Conservation (phyloP, 2,888 invertebrate species). For the Drosophila fungiperda region DNA sequence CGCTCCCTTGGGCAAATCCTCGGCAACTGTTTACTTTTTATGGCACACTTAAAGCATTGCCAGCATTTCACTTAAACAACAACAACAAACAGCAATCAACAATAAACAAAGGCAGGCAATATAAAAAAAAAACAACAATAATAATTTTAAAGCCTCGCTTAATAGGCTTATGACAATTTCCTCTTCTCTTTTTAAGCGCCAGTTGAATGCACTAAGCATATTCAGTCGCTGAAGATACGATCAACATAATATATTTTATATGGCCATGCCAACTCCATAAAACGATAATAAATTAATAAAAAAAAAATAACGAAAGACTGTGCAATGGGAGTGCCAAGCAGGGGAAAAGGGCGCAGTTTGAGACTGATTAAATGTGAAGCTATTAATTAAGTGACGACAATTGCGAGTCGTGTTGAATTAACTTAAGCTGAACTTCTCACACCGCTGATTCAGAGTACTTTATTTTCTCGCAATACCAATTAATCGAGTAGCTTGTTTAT, state of each 20-base stretch:
- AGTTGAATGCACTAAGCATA: slow-evolving; percentile 71
- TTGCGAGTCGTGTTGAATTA: slow-evolving; percentile 48
- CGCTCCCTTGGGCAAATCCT: slow-evolving; percentile 36
- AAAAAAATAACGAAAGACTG: neutral
- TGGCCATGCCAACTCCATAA: slow-evolving; percentile 66
- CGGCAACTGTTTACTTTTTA: slow-evolving; percentile 66
- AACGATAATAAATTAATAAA: slow-evolving; percentile 47
- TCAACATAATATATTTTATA: slow-evolving; percentile 60
- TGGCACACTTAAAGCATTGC: slow-evolving; percentile 56
- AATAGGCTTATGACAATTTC: slow-evolving; percentile 79
- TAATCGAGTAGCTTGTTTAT: slow-evolving; percentile 53
- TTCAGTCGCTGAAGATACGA: slow-evolving; percentile 42
- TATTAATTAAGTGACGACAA: slow-evolving; percentile 70
- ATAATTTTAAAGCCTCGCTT: slow-evolving; percentile 56
- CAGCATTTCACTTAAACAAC: slow-evolving; percentile 45
- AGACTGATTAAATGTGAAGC: slow-evolving; percentile 69
- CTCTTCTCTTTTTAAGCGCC: slow-evolving; percentile 35
- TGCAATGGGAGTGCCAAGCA: slow-evolving; percentile 5
- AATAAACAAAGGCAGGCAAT: slow-evolving; percentile 10
- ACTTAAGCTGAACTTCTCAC: slow-evolving; percentile 21
- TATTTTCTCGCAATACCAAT: slow-evolving; percentile 26
- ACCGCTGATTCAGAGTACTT: slow-evolving; percentile 61
- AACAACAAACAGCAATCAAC: slow-evolving; percentile 12
- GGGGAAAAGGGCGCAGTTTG: slow-evolving; percentile 33
- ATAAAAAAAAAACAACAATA: slow-evolving; percentile 18